phyloP scores from a whole-genome alignment of 2,113 vertebrate genomes.

The Calidris pygmaea region DNA sequence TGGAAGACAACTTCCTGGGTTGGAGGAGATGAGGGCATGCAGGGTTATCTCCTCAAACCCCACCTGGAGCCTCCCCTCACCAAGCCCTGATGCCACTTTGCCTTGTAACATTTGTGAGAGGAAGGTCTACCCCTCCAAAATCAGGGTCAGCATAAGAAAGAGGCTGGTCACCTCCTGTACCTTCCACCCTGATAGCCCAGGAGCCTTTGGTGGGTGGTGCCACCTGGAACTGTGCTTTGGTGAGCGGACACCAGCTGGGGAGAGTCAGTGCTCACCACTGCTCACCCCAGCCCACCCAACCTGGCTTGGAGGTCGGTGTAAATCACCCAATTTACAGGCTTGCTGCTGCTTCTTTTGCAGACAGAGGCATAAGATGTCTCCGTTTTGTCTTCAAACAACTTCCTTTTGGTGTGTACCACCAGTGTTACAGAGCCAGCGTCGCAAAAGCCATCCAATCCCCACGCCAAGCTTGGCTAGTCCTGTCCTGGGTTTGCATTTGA shows the following conservation, averaged over 20 bases:
- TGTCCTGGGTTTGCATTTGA: slow-evolving; percentile 26
- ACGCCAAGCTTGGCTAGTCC: not conserved
- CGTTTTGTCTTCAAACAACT: rapidly evolving
- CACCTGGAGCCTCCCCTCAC: not conserved
- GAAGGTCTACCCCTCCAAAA: not conserved
- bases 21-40: not conserved
- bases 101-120: not conserved
- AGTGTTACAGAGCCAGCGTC: too few relatives aligned
- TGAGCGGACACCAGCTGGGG: not conserved
- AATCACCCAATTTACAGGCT: not conserved
- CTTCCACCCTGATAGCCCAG: not conserved
- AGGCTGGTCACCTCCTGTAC: not conserved
- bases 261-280: not conserved
- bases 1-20: slow-evolving; percentile 5
- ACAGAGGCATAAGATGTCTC: not conserved
- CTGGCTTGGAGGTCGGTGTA: not conserved
- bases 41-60: not conserved
- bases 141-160: not conserved
- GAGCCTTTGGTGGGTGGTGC: not conserved
- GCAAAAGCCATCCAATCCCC: not conserved
- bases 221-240: not conserved
- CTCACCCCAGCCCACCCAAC: not conserved
- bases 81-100: not conserved
- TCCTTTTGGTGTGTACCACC: not conserved
- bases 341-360: not conserved